Conservation (phyloP, 2,113 vertebrate species). For the Nanorana parkeri region DNA sequence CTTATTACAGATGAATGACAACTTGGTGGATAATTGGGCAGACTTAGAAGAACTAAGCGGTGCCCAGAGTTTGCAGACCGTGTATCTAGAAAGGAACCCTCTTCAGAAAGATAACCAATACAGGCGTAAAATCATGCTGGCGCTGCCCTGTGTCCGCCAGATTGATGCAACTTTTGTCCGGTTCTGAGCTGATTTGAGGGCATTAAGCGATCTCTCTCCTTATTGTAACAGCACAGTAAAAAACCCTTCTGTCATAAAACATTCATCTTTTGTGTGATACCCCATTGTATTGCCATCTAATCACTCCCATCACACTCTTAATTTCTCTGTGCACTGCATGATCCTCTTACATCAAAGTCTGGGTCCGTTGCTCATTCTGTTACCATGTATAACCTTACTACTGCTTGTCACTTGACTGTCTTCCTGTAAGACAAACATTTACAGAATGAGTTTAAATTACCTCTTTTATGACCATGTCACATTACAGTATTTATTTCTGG, state of each 20-base stretch:
- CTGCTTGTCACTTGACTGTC: constrained; percentile 24
- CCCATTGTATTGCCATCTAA: neutral
- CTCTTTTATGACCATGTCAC: neutral
- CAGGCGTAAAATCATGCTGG: constrained; percentile 95
- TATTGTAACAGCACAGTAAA: constrained; percentile 58
- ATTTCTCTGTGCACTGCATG: constrained; percentile 18
- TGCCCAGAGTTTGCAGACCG: constrained; percentile 87
- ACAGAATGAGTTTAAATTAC: neutral
- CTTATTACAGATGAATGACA: constrained; percentile 92
- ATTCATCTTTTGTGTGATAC: neutral
- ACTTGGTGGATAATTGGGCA: constrained; percentile 93
- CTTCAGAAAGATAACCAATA: constrained; percentile 97
- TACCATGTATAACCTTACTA: neutral
- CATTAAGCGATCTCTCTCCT: neutral
- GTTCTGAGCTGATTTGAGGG: constrained; percentile 78
- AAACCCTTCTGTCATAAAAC: constrained; percentile 5
- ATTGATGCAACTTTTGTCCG: constrained; percentile 96
- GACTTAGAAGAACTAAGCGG: constrained; percentile 96
- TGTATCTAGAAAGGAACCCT: constrained; percentile 95
- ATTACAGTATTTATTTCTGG: constrained; percentile 43
- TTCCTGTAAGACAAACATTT: neutral
- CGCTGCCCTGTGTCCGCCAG: constrained; percentile 91
- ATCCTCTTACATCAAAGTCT: neutral
- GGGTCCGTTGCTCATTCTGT: constrained; percentile 9
- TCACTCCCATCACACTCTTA: neutral